Percentiles rank a stretch among this genome's conserved stretches.
Evolutionary conservation across 2,888 invertebrate species (phyloP).

Genomic region (Parnassius apollo): DNA sequence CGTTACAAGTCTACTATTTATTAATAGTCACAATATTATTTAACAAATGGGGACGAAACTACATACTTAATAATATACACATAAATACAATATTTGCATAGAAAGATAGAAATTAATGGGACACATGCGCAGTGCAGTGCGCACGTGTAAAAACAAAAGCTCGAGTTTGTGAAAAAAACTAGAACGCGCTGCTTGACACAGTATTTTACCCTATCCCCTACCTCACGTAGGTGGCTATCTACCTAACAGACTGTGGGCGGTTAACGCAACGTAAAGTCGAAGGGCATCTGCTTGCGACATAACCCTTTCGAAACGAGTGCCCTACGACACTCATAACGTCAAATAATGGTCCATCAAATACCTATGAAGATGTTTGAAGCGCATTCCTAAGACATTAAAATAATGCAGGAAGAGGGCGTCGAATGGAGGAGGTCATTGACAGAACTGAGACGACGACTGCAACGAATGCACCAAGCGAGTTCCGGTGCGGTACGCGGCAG

Average conservation of each 20-base stretch:
- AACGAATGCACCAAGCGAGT: slow-evolving; percentile 76
- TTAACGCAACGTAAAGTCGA: slow-evolving; percentile 72
- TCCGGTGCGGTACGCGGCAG: slow-evolving; percentile 78
- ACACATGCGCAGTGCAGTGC: neutral
- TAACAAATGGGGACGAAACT: too few species aligned
- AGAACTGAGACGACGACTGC: slow-evolving; percentile 71
- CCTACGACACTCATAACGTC: slow-evolving; percentile 41
- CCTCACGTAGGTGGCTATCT: slow-evolving; percentile 60
- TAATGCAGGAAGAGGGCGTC: slow-evolving; percentile 39
- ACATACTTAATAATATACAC: too few species aligned
- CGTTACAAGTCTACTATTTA: too few species aligned
- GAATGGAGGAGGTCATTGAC: slow-evolving; percentile 71
- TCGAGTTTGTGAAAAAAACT: slow-evolving; percentile 56
- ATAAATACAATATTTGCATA: too few species aligned
- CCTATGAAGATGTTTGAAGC: slow-evolving; percentile 4
- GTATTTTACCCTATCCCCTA: slow-evolving; percentile 43
- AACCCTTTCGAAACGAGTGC: slow-evolving; percentile 61
- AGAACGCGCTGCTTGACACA: slow-evolving; percentile 71
- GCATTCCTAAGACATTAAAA: slow-evolving; percentile 29
- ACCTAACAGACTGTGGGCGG: slow-evolving; percentile 62
- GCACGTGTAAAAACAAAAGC: slow-evolving; percentile 42
- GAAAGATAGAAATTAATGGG: neutral
- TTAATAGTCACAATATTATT: too few species aligned
- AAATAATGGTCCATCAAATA: slow-evolving; percentile 20
- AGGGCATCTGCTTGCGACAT: slow-evolving; percentile 71